Evolutionary conservation across 2,888 invertebrate genomes (phyloP), one percentile per base, ranked within the genome.

Genomic region (Allacma fusca): DNA sequence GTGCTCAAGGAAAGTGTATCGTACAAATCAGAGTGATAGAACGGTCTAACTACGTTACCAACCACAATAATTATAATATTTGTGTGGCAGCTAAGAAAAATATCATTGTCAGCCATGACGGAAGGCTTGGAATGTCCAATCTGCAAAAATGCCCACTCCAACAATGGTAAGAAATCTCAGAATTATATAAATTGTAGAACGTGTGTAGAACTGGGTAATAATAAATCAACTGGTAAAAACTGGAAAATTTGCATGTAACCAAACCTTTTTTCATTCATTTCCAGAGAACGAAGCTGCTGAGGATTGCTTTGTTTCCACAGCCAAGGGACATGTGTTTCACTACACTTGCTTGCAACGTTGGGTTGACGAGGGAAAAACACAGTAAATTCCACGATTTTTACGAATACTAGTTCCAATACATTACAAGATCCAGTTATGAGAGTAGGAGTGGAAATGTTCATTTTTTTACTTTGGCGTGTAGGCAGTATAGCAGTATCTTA

Each of bases 221-320:
- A 40, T 50, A 50, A 12, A 50, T 50, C 5, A 50, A 50, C 19
- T 50, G 5, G 50, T 34, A 34, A 7, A 9, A 34, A 34, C 5
- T 34, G 34, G 34, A 7, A 34, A 34, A 34, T 34, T 34, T 34
- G 34, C 34, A 34, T 7, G 34, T 4, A 4, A 34, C 9, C 9
- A 34, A 34, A 7, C 4, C 9, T 34, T 34, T 34, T 9, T 34
- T 34, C 9, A 9, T 34, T 34, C 9, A 7, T 34, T 34, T 50
- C n/a, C 29, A 77, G 77, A 72, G 16, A 43, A 43, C 23, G 62
- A 62, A 62, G 19, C 16, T 28, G 73, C 79, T 0, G 79, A 80
- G 0, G 82, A 83, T 44, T 81, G 82, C 50, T 82, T 83, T 70
- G 81, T 83, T n/a, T 78, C 78, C 12, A 83, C 83, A 0, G 79